Conservation (phyloP, 1,140 invertebrate species). For the Saccostrea glomerata region DNA sequence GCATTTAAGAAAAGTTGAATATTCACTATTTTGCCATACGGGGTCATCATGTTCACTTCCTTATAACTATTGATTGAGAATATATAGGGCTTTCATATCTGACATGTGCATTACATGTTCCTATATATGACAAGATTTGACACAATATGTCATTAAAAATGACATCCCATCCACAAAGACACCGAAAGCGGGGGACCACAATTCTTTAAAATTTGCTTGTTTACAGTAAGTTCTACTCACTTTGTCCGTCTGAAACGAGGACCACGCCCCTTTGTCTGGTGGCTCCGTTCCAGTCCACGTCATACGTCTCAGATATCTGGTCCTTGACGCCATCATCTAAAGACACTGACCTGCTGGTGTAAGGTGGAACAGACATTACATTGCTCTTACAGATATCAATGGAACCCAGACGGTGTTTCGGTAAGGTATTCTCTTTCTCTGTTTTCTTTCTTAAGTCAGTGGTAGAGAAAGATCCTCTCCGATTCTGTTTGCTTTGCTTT, state of each 20-base stretch:
- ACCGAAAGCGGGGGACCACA: too few species aligned
- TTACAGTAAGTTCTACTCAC: neutral
- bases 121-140: too few species aligned
- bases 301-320: neutral
- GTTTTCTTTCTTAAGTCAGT: neutral
- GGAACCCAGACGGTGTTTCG: constrained; percentile 12
- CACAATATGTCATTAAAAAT: too few species aligned
- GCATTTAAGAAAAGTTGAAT: too few species aligned
- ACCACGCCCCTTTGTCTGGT: constrained; percentile 1
- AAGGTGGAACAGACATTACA: neutral
- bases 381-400: neutral
- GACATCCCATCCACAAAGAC: too few species aligned
- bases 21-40: too few species aligned
- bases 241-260: constrained; percentile 16
- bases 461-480: neutral
- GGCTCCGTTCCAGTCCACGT: neutral
- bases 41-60: too few species aligned
- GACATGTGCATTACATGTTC: too few species aligned
- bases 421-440: neutral
- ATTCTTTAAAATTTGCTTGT: too few species aligned
- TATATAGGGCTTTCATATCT: too few species aligned
- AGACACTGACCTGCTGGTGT: constrained; percentile 1
- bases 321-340: neutral
- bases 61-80: too few species aligned
- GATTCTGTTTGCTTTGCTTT: neutral